These are phyloP conservation scores for Drosophila anomalata DNA, from an alignment of 2,888 invertebrate species.

Conservation along the genomic window DNA sequence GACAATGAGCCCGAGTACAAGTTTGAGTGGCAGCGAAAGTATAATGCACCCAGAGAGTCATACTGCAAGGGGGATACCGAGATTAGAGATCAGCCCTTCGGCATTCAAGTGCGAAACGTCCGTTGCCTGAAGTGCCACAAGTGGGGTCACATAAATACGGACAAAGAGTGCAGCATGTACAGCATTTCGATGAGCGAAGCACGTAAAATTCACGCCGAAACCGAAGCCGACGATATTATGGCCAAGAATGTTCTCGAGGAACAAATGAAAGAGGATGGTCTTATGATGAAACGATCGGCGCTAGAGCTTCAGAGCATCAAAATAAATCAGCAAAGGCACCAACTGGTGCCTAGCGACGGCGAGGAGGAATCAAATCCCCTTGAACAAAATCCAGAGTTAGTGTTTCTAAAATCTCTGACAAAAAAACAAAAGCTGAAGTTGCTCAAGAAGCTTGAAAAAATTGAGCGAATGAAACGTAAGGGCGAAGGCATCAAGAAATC, in stretches of 20 bases:
- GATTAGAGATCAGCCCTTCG: conserved; percentile 99
- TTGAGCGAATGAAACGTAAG: conserved; percentile 85
- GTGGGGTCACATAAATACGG: conserved; percentile 95
- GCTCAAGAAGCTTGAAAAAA: conserved; percentile 90
- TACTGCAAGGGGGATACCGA: conserved; percentile 99
- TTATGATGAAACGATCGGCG: conserved; percentile 93
- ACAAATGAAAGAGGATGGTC: conserved; percentile 96
- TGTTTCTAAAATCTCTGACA: conserved; percentile 92
- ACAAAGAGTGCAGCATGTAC: conserved; percentile 98
- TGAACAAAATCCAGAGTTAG: conserved; percentile 87
- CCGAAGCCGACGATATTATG: conserved; percentile 87
- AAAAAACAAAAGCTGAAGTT: conserved; percentile 95
- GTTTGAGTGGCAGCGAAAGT: conserved; percentile 99
- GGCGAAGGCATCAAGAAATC: conserved; percentile 69
- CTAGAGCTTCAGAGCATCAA: conserved; percentile 86
- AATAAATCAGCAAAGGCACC: conserved; percentile 85
- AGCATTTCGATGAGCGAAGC: conserved; percentile 93
- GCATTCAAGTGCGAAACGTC: conserved; percentile 98
- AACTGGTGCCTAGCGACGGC: conserved; percentile 86
- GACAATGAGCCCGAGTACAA: conserved; percentile 98
- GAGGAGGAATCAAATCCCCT: conserved; percentile 60
- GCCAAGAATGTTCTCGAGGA: conserved; percentile 90
- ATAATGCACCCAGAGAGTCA: conserved; percentile 99
- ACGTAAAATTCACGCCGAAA: conserved; percentile 87
- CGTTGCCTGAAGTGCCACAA: conserved; percentile 99